phyloP scores from a whole-genome alignment of 2,888 invertebrate species.

The Stenolophus ochropezus region DNA sequence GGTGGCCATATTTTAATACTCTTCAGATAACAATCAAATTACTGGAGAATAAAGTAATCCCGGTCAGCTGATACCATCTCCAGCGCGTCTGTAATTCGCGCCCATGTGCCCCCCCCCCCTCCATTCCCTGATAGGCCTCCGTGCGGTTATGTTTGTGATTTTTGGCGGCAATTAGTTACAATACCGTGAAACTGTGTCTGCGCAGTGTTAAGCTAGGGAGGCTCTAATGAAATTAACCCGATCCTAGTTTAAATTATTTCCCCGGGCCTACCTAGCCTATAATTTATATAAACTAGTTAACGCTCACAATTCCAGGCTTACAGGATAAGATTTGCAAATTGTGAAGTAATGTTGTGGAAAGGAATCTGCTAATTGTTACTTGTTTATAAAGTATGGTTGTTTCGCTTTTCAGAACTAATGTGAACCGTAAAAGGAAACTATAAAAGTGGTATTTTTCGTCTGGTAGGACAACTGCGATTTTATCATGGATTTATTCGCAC shows the following conservation, averaged over 20 bases:
- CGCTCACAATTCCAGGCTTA: background rate
- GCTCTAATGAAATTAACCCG: slow-evolving; percentile 30
- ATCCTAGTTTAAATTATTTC: slow-evolving; percentile 40
- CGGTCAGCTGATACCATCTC: background rate
- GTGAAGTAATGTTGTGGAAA: no score
- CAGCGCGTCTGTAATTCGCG: background rate
- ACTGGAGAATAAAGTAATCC: slow-evolving; percentile 52
- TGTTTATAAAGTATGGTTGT: no score
- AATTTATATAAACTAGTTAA: slow-evolving; percentile 37
- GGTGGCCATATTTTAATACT: background rate
- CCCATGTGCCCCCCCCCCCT: background rate
- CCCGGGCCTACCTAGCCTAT: slow-evolving; percentile 1
- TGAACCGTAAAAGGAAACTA: no score
- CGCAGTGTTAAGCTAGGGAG: background rate
- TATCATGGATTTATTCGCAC: no score
- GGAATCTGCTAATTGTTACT: no score
- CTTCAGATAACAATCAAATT: slow-evolving; percentile 42
- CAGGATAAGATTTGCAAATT: background rate
- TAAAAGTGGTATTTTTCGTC: no score
- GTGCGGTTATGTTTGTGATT: background rate
- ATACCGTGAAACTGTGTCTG: background rate
- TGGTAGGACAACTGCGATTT: no score
- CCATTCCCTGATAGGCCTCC: background rate
- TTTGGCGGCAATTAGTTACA: background rate
- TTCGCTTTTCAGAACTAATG: no score